phyloP scores from a whole-genome alignment of 2,888 invertebrate genomes.

The Octonoba sinensis region DNA sequence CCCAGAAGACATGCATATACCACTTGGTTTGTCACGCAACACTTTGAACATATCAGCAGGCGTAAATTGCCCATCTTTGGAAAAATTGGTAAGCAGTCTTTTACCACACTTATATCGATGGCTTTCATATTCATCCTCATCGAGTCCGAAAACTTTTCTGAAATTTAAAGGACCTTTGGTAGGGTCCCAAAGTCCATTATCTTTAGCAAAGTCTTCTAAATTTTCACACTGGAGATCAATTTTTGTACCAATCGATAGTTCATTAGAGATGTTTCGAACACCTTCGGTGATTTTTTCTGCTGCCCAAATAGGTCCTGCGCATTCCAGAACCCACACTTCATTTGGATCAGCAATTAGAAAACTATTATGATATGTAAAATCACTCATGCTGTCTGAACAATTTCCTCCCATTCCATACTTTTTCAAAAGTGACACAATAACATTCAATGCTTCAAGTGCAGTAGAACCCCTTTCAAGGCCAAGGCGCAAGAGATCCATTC shows the following conservation, averaged over 20 bases:
- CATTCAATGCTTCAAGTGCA: slow-evolving; percentile 78
- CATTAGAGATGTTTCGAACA: slow-evolving; percentile 80
- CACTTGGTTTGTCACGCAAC: slow-evolving; percentile 67
- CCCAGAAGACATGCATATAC: slow-evolving; percentile 61
- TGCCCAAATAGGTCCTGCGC: slow-evolving; percentile 83
- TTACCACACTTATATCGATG: slow-evolving; percentile 71
- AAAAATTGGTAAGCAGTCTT: slow-evolving; percentile 64
- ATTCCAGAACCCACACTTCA: slow-evolving; percentile 82
- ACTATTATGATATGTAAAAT: slow-evolving; percentile 80
- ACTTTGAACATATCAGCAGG: slow-evolving; percentile 69
- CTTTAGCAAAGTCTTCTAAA: slow-evolving; percentile 77
- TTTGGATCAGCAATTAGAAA: slow-evolving; percentile 81
- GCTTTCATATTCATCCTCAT: slow-evolving; percentile 65
- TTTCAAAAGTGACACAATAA: slow-evolving; percentile 78
- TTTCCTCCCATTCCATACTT: slow-evolving; percentile 81
- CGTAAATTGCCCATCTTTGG: slow-evolving; percentile 66
- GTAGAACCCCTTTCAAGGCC: slow-evolving; percentile 79
- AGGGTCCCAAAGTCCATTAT: slow-evolving; percentile 79
- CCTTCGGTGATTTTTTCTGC: slow-evolving; percentile 79
- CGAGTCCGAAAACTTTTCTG: slow-evolving; percentile 75
- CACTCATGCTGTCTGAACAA: slow-evolving; percentile 76
- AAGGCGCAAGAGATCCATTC: slow-evolving; percentile 84
- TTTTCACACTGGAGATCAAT: slow-evolving; percentile 79
- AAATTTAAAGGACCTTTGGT: slow-evolving; percentile 79
- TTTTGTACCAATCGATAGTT: slow-evolving; percentile 79